Base-by-base conservation (phyloP, 2,797 vertebrate genomes). In the Danio aesculapii region DNA sequence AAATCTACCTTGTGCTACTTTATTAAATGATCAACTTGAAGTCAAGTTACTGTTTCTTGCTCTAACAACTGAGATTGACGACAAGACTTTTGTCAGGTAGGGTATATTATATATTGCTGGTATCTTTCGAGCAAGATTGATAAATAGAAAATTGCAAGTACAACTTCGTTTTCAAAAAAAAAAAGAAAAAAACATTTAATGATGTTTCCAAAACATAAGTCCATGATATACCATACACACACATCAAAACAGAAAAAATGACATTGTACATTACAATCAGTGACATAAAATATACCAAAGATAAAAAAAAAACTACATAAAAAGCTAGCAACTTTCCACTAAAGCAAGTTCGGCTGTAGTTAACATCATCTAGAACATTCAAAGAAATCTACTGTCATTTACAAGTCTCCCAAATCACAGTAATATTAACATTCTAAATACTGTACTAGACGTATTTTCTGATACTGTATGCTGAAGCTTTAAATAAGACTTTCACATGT, bases 121-220 rank as follows among this genome's bases (percentile, higher is more conserved):
- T 30, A 30, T 30, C 30, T 30, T 30, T 30, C 30, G 30, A 41
- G 21, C 5, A 10, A 17, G 2, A 75, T 8, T 12, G 30, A 21
- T 68, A 46, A 17, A 19, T 30, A 46, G 19, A 44, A 53, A 49
- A 19, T 13, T 61, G 19, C 13, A 55, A 30, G 5, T 8, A 21
- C 39, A 57, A 6, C 8, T 69, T 46, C 19, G 16, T 10, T 43
- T 69, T 10, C 43, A 84, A 62, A 74, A 76, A 30, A 30, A 30
- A 30, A 30, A 30, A 30, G 30, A 30, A 30, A 30, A n/a, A n/a
- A n/a, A 71, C 77, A 84, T 86, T 84, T 86, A 83, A 81, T 86
- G 44, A 52, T 11, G 63, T 61, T 80, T 82, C 43, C 47, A 82
- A 81, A 47, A 53, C 39, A 68, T 63, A 75, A 68, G 47, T 74